Evolutionary conservation across 2,888 invertebrate genomes (phyloP).

Genomic region (Ophion ellenae): DNA sequence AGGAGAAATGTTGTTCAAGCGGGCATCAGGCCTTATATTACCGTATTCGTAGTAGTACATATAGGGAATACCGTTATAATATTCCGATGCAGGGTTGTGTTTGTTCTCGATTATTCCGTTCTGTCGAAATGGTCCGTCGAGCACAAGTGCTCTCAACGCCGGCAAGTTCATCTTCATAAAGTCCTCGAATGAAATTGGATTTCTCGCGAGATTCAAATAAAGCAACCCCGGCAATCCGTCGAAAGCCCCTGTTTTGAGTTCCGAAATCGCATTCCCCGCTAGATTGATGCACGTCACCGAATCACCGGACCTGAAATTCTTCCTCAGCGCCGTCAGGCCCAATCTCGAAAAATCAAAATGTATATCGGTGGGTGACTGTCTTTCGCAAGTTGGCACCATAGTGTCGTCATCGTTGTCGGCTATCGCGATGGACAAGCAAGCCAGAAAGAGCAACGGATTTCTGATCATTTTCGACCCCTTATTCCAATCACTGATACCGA

Average conservation of each 20-base stretch:
- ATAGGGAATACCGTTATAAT: too few relatives aligned
- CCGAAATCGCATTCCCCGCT: neutral
- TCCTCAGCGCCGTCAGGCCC: neutral
- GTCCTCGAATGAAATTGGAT: neutral
- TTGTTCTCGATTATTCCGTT: too few relatives aligned
- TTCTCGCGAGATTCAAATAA: slow-evolving; percentile 25
- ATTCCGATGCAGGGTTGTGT: too few relatives aligned
- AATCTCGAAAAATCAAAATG: slow-evolving; percentile 36
- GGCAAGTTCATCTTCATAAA: neutral
- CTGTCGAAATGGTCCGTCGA: slow-evolving; percentile 5
- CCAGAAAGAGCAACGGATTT: neutral
- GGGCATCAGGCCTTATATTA: too few relatives aligned
- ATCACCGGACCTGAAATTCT: neutral
- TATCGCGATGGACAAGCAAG: neutral
- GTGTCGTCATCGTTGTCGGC: neutral
- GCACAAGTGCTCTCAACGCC: slow-evolving; percentile 24
- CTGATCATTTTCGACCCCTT: slow-evolving; percentile 12
- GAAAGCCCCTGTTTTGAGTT: slow-evolving; percentile 10
- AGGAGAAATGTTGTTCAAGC: too few relatives aligned
- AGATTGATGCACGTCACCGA: slow-evolving; percentile 42
- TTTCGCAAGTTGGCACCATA: slow-evolving; percentile 13
- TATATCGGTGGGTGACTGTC: slow-evolving; percentile 3
- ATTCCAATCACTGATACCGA: too few relatives aligned
- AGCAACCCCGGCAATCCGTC: slow-evolving; percentile 7
- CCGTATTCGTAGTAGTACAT: too few relatives aligned